Evolutionary conservation across 2,113 vertebrate species (phyloP).

Genomic region (Nothocercus julius): DNA sequence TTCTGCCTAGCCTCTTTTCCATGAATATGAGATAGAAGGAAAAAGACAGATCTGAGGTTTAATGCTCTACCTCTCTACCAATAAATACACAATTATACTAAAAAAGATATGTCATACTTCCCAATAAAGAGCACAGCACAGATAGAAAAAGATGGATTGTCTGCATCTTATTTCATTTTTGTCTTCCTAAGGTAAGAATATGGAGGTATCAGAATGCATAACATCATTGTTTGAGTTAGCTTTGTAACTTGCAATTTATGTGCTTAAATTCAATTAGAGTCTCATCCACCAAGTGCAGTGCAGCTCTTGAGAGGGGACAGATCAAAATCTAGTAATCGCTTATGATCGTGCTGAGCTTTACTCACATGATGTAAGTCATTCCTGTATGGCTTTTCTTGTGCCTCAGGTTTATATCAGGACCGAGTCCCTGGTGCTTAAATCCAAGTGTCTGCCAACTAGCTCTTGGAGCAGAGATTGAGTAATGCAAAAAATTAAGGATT

Average conservation of each 20-base stretch:
- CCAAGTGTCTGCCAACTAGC: neutral
- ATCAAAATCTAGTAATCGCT: neutral
- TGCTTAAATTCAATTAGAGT: slow-evolving; percentile 16
- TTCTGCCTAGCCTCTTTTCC: neutral
- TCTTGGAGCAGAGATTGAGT: neutral
- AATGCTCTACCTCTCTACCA: neutral
- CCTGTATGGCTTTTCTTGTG: neutral
- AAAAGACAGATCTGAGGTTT: neutral
- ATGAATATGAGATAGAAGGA: neutral
- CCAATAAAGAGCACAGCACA: neutral
- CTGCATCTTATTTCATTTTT: neutral
- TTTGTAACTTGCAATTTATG: neutral
- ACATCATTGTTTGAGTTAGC: neutral
- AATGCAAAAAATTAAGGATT: neutral
- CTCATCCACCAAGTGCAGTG: neutral
- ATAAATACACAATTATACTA: neutral
- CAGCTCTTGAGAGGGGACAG: neutral
- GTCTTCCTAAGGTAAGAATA: neutral
- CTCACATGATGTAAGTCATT: neutral
- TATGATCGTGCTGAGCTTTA: neutral
- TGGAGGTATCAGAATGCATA: neutral
- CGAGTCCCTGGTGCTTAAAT: neutral
- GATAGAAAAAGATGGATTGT: neutral
- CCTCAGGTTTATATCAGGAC: neutral
- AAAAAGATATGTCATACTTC: neutral